phyloP scores from a whole-genome alignment of 2,113 vertebrate genomes.

The Columbina picui region DNA sequence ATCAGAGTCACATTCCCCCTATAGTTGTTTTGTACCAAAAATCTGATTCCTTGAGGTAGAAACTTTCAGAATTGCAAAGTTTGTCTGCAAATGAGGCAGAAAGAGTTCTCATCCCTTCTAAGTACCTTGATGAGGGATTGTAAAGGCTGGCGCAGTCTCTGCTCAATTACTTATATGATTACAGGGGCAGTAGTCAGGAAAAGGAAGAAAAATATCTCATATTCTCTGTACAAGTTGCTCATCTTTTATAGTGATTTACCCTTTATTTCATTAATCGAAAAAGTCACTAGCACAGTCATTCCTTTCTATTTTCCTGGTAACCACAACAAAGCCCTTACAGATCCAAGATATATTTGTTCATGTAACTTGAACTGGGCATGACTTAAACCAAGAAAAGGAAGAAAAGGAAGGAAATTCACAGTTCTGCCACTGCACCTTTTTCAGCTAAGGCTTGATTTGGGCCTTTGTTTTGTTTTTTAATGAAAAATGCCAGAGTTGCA shows the following conservation, averaged over 20 bases:
- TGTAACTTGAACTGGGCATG: not conserved
- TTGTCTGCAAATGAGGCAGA: conserved; percentile 17
- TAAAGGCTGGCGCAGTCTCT: not conserved
- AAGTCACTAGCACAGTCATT: not conserved
- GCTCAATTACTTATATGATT: conserved; percentile 15
- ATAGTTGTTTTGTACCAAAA: not conserved
- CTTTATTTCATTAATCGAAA: not conserved
- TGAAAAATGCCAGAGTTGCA: not conserved
- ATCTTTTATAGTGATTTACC: not conserved
- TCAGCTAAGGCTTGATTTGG: not conserved
- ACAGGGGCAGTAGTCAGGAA: not conserved
- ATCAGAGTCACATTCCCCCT: not conserved
- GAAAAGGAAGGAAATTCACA: not conserved
- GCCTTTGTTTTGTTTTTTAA: not conserved
- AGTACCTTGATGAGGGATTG: conserved; percentile 21
- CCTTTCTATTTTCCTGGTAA: conserved; percentile 17
- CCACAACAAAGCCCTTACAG: not conserved
- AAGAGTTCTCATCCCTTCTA: conserved; percentile 13
- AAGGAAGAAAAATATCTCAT: not conserved
- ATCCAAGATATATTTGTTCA: not conserved
- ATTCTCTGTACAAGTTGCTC: not conserved
- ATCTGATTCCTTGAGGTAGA: conserved; percentile 21
- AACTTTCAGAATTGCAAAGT: conserved; percentile 11
- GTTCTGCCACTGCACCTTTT: not conserved
- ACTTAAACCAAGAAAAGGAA: not conserved